A percentile compares a stretch with the other conserved stretches of the same genome.
Evolutionary conservation across 2,113 vertebrate species (phyloP).

Genomic region (Nesospiza acunhae): DNA sequence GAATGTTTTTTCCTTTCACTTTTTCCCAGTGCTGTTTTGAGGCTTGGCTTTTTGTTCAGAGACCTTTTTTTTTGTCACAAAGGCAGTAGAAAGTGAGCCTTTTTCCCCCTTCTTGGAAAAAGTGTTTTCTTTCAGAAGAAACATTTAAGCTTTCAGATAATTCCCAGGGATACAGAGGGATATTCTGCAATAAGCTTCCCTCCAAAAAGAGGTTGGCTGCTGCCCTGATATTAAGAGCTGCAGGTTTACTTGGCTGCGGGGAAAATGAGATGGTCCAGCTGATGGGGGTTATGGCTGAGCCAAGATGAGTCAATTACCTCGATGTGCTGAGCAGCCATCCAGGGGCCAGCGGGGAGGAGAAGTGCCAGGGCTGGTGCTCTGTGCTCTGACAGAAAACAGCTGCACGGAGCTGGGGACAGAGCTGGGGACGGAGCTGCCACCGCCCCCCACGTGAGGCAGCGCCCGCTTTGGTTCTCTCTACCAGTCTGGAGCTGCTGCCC

Average conservation of each 20-base stretch:
- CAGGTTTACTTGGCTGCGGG: constrained; percentile 53
- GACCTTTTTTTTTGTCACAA: neutral
- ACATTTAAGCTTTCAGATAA: constrained; percentile 10
- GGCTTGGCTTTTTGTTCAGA: neutral
- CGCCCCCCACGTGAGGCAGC: fast-evolving
- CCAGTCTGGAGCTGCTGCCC: neutral
- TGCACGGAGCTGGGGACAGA: neutral
- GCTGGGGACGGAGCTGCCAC: neutral
- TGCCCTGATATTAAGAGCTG: neutral
- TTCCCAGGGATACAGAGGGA: constrained; percentile 4
- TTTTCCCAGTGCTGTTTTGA: neutral
- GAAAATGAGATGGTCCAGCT: constrained; percentile 61
- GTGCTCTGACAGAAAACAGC: constrained; percentile 40
- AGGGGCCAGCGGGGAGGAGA: neutral
- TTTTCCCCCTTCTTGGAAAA: neutral
- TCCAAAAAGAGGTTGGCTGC: constrained; percentile 45
- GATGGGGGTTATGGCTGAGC: constrained; percentile 56
- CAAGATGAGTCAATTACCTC: constrained; percentile 64
- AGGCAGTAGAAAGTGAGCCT: neutral
- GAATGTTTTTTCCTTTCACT: neutral
- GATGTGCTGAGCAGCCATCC: constrained; percentile 38
- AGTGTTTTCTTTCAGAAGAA: constrained; percentile 7
- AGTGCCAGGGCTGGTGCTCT: neutral
- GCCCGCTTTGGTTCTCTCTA: fast-evolving
- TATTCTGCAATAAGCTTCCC: constrained; percentile 33